Evolutionary conservation across 2,888 invertebrate species (phyloP).

Genomic region (Hirtodrosophila histrioides): DNA sequence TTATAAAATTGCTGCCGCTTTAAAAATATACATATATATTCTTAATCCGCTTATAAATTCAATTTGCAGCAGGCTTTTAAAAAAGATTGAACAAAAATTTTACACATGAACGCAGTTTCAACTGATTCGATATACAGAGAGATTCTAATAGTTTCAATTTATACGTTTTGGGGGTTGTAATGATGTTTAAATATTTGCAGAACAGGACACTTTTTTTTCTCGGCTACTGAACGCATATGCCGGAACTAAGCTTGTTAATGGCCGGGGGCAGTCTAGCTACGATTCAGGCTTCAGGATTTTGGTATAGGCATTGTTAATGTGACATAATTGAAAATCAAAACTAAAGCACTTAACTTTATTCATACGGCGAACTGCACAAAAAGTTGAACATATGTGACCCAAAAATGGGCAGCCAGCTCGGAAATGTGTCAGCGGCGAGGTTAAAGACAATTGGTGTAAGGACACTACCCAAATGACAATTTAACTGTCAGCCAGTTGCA

Average conservation of each 20-base stretch:
- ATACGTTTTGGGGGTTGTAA: slow-evolving; percentile 59
- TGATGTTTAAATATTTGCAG: slow-evolving; percentile 62
- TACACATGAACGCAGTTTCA: slow-evolving; percentile 69
- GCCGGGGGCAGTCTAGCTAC: slow-evolving; percentile 21
- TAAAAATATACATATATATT: slow-evolving; percentile 32
- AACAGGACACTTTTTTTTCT: slow-evolving; percentile 35
- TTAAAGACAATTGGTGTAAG: slow-evolving; percentile 29
- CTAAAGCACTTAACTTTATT: slow-evolving; percentile 80
- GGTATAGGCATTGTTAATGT: slow-evolving; percentile 62
- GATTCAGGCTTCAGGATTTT: no score
- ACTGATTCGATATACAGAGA: slow-evolving; percentile 28
- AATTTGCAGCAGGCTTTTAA: slow-evolving; percentile 59
- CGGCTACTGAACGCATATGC: slow-evolving; percentile 42
- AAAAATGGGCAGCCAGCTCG: background rate
- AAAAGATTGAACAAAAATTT: slow-evolving; percentile 64
- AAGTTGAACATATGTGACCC: slow-evolving; percentile 72
- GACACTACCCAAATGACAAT: slow-evolving; percentile 62
- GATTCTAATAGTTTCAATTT: slow-evolving; percentile 40
- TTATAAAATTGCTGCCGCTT: slow-evolving; percentile 40
- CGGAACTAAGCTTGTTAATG: slow-evolving; percentile 67
- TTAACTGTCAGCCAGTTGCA: slow-evolving; percentile 73
- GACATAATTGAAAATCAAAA: slow-evolving; percentile 82
- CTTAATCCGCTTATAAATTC: slow-evolving; percentile 74
- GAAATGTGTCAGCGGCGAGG: slow-evolving; percentile 12
- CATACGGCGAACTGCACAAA: slow-evolving; percentile 69